Conservation (phyloP, 2,797 vertebrate genomes). For the Eulemur mongoz region DNA sequence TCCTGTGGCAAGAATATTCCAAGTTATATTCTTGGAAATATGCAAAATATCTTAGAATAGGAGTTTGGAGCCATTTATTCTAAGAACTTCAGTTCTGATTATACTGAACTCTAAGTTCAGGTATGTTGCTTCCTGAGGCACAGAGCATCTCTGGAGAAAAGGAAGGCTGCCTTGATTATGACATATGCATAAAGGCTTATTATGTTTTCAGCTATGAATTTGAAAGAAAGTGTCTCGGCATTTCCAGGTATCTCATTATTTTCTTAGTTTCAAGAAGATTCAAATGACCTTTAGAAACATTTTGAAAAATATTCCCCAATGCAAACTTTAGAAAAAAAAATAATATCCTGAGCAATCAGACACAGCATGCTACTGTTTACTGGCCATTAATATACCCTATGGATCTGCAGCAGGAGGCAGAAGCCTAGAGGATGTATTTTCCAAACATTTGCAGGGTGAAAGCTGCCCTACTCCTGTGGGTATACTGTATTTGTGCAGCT, state of each 20-base stretch:
- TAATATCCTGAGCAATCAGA: slow-evolving; percentile 38
- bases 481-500: slow-evolving; percentile 12
- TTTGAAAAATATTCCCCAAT: slow-evolving; percentile 50
- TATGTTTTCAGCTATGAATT: slow-evolving; percentile 30
- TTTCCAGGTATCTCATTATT: slow-evolving; percentile 69
- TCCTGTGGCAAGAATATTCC: background rate
- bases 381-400: slow-evolving; percentile 1
- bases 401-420: slow-evolving; percentile 31
- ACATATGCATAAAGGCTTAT: background rate
- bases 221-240: slow-evolving; percentile 9
- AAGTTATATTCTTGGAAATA: slow-evolving; percentile 19
- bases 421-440: slow-evolving; percentile 24
- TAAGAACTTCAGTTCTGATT: background rate
- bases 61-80: background rate
- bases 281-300: slow-evolving; percentile 69
- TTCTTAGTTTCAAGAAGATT: slow-evolving; percentile 67
- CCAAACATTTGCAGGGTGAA: slow-evolving; percentile 33
- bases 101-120: background rate
- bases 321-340: slow-evolving; percentile 33
- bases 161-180: slow-evolving; percentile 4
- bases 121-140: background rate
- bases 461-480: background rate
- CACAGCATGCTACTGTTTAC: slow-evolving; percentile 27
- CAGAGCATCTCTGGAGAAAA: background rate
- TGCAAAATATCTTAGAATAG: background rate